Conservation (phyloP, 2,888 invertebrate species). For the Meganola albula region DNA sequence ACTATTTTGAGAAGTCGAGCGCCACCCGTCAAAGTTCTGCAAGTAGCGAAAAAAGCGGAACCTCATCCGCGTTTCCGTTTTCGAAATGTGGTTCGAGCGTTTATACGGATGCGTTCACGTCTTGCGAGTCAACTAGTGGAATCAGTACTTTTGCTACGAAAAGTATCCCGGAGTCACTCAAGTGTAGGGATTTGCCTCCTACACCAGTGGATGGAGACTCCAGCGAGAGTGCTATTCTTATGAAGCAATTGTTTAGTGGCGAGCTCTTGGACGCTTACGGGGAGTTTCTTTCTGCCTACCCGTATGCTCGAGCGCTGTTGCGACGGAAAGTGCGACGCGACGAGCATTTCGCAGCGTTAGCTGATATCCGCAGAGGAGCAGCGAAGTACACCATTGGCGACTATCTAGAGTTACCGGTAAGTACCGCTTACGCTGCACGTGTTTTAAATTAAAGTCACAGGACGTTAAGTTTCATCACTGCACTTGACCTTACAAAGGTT, state of each 20-base stretch:
- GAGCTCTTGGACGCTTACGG: constrained; percentile 82
- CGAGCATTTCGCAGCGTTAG: constrained; percentile 82
- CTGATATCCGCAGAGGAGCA: constrained; percentile 81
- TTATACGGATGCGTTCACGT: constrained; percentile 64
- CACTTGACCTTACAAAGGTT: constrained; percentile 49
- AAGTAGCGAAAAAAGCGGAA: constrained; percentile 68
- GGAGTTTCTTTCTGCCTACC: constrained; percentile 80
- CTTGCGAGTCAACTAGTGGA: constrained; percentile 69
- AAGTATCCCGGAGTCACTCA: constrained; percentile 54
- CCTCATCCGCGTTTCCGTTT: constrained; percentile 70
- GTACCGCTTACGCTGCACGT: constrained; percentile 43
- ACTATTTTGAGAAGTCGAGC: constrained; percentile 62
- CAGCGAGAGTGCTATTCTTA: constrained; percentile 63
- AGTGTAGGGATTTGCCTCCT: constrained; percentile 58
- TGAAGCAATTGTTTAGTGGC: constrained; percentile 79
- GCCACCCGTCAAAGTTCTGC: constrained; percentile 66
- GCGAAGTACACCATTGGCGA: constrained; percentile 80
- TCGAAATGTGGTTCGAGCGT: constrained; percentile 72
- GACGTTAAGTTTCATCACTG: constrained; percentile 45
- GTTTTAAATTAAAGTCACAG: too few species aligned
- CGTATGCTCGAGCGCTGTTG: constrained; percentile 78
- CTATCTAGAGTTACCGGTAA: constrained; percentile 83
- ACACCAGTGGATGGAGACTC: constrained; percentile 49
- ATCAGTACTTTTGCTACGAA: constrained; percentile 60
- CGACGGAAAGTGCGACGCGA: constrained; percentile 80